These are phyloP conservation scores for Archips xylosteana DNA, from an alignment of 2,888 invertebrate species.

Conservation along the genomic window DNA sequence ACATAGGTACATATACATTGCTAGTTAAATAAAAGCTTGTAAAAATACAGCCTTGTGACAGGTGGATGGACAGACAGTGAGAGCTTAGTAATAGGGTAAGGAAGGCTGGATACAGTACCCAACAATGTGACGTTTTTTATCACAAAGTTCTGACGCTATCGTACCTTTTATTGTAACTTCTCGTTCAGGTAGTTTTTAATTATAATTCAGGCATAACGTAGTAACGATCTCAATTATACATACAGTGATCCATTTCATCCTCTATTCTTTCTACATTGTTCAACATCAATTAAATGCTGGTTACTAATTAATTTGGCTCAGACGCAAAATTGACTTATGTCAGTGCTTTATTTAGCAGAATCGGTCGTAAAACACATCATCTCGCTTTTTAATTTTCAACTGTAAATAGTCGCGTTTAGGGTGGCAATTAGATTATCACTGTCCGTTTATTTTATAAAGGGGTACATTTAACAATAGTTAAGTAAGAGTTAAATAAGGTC, in stretches of 20 bases:
- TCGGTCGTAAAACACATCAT: constrained; percentile 28
- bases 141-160: too few species aligned
- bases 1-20: too few species aligned
- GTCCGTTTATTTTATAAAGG: constrained; percentile 42
- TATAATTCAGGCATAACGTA: too few species aligned
- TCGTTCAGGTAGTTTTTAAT: too few species aligned
- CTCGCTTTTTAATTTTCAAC: constrained; percentile 14
- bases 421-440: constrained; percentile 15
- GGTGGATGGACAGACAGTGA: too few species aligned
- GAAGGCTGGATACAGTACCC: too few species aligned
- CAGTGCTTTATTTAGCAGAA: constrained; percentile 39
- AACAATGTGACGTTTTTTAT: too few species aligned
- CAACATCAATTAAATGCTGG: constrained; percentile 61
- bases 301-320: constrained; percentile 72
- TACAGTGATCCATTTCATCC: neutral
- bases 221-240: too few species aligned
- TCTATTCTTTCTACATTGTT: constrained; percentile 2
- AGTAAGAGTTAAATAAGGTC: constrained; percentile 65
- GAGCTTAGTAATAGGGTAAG: too few species aligned
- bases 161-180: too few species aligned
- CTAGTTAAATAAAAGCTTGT: too few species aligned
- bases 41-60: too few species aligned
- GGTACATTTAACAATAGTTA: constrained; percentile 57
- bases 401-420: constrained; percentile 20
- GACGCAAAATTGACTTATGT: constrained; percentile 70